phyloP scores from a whole-genome alignment of 2,113 vertebrate species.

The Hippocampus abdominalis region DNA sequence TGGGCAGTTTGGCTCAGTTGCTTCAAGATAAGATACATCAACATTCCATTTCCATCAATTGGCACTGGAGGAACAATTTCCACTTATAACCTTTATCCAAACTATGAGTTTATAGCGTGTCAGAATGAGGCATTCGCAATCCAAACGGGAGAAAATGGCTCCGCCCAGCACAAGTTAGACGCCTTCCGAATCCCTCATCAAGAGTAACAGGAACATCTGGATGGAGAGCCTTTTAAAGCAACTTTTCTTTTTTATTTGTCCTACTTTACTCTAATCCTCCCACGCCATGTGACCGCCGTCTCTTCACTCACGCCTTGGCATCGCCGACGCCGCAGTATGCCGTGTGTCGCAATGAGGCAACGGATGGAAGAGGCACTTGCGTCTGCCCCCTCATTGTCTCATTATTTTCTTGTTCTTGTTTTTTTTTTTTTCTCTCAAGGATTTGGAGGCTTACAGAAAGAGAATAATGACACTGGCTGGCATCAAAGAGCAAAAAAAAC shows the following conservation, averaged over 20 bases:
- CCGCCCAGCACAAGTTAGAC: conserved; percentile 45
- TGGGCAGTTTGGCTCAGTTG: neutral
- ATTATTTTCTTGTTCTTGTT: conserved; percentile 31
- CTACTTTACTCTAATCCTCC: conserved; percentile 74
- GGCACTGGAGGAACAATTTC: neutral
- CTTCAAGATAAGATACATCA: neutral
- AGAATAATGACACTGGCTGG: neutral
- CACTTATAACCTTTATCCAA: neutral
- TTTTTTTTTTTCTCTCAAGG: conserved; percentile 2
- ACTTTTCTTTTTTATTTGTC: conserved; percentile 74
- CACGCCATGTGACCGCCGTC: conserved; percentile 39
- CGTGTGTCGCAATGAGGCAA: neutral
- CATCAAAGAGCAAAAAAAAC: neutral
- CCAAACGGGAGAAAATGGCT: conserved; percentile 38
- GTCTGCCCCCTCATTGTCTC: conserved; percentile 14
- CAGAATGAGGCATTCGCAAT: neutral
- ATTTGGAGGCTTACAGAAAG: neutral
- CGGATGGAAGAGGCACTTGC: neutral
- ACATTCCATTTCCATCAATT: no score
- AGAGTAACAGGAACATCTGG: conserved; percentile 69
- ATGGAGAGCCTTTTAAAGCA: conserved; percentile 69
- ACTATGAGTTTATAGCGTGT: neutral
- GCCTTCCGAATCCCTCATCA: conserved; percentile 68
- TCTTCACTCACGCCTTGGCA: conserved; percentile 35
- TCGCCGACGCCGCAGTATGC: conserved; percentile 25